A percentile compares a stretch with the other conserved stretches of the same genome.
phyloP scores from a whole-genome alignment of 92 coral and sea anemone species.

The Plumapathes pennacea region DNA sequence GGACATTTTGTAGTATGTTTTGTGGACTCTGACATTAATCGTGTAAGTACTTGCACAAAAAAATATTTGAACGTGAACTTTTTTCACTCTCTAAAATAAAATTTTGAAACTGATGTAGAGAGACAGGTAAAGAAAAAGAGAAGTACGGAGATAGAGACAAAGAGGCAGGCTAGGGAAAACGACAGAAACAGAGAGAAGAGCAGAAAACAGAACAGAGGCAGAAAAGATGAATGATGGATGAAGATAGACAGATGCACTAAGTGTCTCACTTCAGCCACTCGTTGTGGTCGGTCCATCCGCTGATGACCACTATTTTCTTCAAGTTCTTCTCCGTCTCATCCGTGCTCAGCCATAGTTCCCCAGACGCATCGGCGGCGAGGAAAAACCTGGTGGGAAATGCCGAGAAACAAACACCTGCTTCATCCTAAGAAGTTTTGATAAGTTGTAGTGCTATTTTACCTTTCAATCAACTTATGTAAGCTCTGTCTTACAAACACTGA shows the following conservation, averaged over 20 bases:
- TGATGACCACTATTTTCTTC: constrained; percentile 75
- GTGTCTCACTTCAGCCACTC: constrained; percentile 94
- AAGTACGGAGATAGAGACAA: background rate
- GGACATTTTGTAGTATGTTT: too few relatives aligned
- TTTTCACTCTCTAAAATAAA: too few relatives aligned
- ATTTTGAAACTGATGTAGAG: too few relatives aligned
- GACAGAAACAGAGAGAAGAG: background rate
- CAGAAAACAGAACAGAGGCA: background rate
- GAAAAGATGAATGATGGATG: background rate
- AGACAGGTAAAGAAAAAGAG: background rate
- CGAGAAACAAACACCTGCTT: too few relatives aligned
- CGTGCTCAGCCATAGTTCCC: constrained; percentile 92
- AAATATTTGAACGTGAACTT: too few relatives aligned
- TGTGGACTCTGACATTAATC: too few relatives aligned
- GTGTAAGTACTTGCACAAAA: too few relatives aligned
- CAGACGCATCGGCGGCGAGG: constrained; percentile 95
- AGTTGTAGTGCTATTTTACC: too few relatives aligned
- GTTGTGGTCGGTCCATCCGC: constrained; percentile 99
- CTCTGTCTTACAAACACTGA: too few relatives aligned
- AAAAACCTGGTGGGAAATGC: constrained; percentile 78
- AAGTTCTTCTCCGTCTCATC: constrained; percentile 88
- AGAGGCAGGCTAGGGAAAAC: background rate
- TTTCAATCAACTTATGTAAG: too few relatives aligned
- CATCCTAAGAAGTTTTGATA: too few relatives aligned
- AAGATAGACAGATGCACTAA: background rate